phyloP scores from a whole-genome alignment of 64 coral and sea anemone species.

The Platygyra sinensis region DNA sequence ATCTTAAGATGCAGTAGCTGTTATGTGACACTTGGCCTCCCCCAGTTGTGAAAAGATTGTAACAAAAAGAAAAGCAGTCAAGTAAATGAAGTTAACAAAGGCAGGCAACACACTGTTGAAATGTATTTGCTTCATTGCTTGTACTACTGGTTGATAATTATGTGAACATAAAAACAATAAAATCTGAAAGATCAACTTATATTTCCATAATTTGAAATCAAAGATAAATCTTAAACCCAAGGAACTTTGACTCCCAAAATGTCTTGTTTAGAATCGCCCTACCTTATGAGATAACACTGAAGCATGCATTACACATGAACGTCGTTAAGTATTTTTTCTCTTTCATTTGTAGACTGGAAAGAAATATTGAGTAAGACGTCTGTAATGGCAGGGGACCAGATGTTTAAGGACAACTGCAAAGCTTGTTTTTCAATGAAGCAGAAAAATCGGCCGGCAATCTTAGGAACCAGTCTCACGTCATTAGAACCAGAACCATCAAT shows the following conservation, averaged over 20 bases:
- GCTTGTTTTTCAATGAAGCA: conserved; percentile 71
- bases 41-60: too few relatives aligned
- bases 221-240: neutral
- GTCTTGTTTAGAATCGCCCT: neutral
- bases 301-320: neutral
- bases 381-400: conserved; percentile 53
- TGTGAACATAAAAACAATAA: too few relatives aligned
- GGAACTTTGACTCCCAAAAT: too few relatives aligned
- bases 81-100: too few relatives aligned
- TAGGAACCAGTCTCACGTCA: conserved; percentile 73
- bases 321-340: neutral
- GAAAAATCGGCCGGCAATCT: conserved; percentile 71
- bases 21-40: too few relatives aligned
- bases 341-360: conserved; percentile 77
- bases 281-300: neutral
- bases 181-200: too few relatives aligned
- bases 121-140: too few relatives aligned
- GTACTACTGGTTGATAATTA: too few relatives aligned
- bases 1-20: too few relatives aligned
- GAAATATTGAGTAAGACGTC: conserved; percentile 96
- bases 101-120: too few relatives aligned
- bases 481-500: conserved; percentile 91
- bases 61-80: too few relatives aligned
- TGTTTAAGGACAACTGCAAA: conserved; percentile 59
- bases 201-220: too few relatives aligned